These are phyloP conservation scores for Ispidina picta DNA, from an alignment of 2,797 vertebrate genomes.

Conservation along the genomic window DNA sequence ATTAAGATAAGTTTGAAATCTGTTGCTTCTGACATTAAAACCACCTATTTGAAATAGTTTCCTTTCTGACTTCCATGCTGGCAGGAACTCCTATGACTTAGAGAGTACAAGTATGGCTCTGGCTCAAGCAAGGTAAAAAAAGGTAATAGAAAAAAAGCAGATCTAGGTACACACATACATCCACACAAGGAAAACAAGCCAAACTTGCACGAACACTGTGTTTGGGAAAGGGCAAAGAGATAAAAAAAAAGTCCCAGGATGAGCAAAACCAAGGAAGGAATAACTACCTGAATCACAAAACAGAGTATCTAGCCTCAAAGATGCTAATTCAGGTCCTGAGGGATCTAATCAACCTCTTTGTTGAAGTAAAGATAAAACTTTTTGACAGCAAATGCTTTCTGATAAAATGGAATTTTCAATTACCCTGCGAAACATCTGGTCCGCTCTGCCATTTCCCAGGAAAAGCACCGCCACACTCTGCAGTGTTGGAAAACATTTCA, in stretches of 20 bases:
- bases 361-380: conserved; percentile 84
- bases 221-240: conserved; percentile 56
- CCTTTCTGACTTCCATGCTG: conserved; percentile 13
- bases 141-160: conserved; percentile 11
- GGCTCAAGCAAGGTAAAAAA: conserved; percentile 34
- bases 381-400: conserved; percentile 81
- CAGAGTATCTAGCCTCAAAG: conserved; percentile 82
- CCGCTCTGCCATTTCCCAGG: conserved; percentile 48
- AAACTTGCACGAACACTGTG: conserved; percentile 40
- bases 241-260: conserved; percentile 33
- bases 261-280: conserved; percentile 74
- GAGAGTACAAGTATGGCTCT: background rate
- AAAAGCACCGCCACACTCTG: conserved; percentile 17
- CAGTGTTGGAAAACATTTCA: conserved; percentile 62
- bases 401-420: conserved; percentile 86
- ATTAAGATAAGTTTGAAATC: conserved; percentile 20
- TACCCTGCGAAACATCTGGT: conserved; percentile 80
- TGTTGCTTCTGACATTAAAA: conserved; percentile 1
- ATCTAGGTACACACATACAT: background rate
- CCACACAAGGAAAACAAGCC: conserved; percentile 50
- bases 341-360: conserved; percentile 83
- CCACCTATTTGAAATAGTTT: conserved; percentile 14
- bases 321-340: conserved; percentile 88
- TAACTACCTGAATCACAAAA: conserved; percentile 85
- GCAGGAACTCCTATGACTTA: background rate